phyloP scores from a whole-genome alignment of 2,113 vertebrate species.

The Eulacestoma nigropectus region DNA sequence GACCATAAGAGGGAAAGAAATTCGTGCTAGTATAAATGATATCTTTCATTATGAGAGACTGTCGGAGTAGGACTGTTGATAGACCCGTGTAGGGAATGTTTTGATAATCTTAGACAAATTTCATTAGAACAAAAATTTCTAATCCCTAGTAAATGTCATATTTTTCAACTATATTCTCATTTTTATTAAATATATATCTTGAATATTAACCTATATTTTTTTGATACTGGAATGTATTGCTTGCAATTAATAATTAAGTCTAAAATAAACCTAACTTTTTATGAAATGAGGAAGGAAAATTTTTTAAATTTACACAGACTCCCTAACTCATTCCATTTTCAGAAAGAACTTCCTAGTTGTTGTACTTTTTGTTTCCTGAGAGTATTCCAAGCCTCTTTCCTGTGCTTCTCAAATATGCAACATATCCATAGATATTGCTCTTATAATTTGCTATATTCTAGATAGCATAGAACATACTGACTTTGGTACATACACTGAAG shows the following conservation, averaged over 20 bases:
- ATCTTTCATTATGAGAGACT: background rate
- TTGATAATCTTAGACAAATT: background rate
- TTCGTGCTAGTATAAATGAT: background rate
- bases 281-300: background rate
- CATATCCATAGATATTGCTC: background rate
- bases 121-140: background rate
- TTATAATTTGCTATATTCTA: background rate
- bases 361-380: background rate
- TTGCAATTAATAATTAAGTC: background rate
- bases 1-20: background rate
- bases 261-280: background rate
- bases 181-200: background rate
- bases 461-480: background rate
- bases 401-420: background rate
- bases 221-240: background rate
- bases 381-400: background rate
- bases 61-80: background rate
- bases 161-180: background rate
- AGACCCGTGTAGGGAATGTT: accelerated
- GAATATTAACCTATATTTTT: background rate
- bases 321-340: background rate
- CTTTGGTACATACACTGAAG: background rate
- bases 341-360: background rate
- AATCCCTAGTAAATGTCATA: background rate
- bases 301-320: background rate